Evolutionary conservation across 2,113 vertebrate species (phyloP), one percentile per base, ranked within the genome.

Genomic region (Channa argus): DNA sequence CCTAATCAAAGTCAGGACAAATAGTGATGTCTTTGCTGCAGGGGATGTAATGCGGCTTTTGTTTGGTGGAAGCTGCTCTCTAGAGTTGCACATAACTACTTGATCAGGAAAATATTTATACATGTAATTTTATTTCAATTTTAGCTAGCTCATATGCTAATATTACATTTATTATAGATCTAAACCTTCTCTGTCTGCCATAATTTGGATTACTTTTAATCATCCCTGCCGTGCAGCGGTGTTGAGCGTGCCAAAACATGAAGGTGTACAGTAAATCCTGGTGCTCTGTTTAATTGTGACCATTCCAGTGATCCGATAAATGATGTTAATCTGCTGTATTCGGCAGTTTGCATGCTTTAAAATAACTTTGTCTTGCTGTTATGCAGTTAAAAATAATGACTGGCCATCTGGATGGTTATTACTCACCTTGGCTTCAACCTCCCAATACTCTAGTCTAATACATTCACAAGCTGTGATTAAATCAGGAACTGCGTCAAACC

Each of bases 271-370:
- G 41, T 88, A 82, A 89, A 90, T 87, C 65, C 53, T 56, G 14
- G 24, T 24, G 38, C 69, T 61, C 37, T 74, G 73, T 80, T 82
- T 79, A 81, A 41, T 46, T 74, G 11, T n/a, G 47, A 54, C 70
- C 79, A 63, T 63, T 67, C 54, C 47, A 14, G 43, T 78, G 72
- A 87, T 88, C 72, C 77, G 63, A 81, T 67, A 63, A 36, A 58
- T 60, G 63, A 65, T 69, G 86, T 78, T 82, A 56, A 85, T 89
- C 75, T 80, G 47, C 79, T 63, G 77, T 86, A 81, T 63, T 66
- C 59, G 78, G 75, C 63, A 33, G 58, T 80, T 77, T 82, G 66
- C 46, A 62, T 63, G 58, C 46, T 67, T 75, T 74, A 64, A 59
- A 86, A 5, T 58, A 45, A 80, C 15, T 52, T 55, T 69, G 38